These are phyloP conservation scores for Falco peregrinus DNA, from an alignment of 2,797 vertebrate species.

Conservation along the genomic window DNA sequence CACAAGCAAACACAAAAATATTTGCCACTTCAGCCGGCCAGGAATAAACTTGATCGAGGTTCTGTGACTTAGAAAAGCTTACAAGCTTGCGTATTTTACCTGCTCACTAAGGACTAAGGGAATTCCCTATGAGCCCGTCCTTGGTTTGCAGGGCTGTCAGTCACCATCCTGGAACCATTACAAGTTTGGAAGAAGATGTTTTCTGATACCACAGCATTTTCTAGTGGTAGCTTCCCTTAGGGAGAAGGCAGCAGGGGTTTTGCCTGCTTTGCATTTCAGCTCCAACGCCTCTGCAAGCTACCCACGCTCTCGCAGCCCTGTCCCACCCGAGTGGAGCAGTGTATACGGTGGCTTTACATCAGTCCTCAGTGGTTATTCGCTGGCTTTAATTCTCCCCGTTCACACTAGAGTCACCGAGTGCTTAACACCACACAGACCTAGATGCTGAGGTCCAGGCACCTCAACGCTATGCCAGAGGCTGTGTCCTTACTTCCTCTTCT, in stretches of 20 bases:
- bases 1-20: neutral
- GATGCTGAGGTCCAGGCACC: neutral
- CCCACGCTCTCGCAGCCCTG: rapidly evolving
- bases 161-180: neutral
- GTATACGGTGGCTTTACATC: neutral
- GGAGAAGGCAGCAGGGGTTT: neutral
- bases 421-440: rapidly evolving
- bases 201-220: neutral
- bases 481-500: neutral
- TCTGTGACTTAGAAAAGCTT: neutral
- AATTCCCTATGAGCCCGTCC: neutral
- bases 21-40: neutral
- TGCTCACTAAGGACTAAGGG: neutral
- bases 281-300: neutral
- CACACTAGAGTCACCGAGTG: rapidly evolving
- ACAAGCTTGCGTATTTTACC: neutral
- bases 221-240: neutral
- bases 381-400: neutral
- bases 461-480: rapidly evolving
- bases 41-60: neutral
- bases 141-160: neutral
- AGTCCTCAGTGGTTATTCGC: neutral
- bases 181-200: neutral
- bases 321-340: neutral
- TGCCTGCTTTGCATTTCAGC: neutral